Evolutionary conservation across 35 echinoderm and acorn worm genomes (phyloP).

Genomic region (Lytechinus pictus): DNA sequence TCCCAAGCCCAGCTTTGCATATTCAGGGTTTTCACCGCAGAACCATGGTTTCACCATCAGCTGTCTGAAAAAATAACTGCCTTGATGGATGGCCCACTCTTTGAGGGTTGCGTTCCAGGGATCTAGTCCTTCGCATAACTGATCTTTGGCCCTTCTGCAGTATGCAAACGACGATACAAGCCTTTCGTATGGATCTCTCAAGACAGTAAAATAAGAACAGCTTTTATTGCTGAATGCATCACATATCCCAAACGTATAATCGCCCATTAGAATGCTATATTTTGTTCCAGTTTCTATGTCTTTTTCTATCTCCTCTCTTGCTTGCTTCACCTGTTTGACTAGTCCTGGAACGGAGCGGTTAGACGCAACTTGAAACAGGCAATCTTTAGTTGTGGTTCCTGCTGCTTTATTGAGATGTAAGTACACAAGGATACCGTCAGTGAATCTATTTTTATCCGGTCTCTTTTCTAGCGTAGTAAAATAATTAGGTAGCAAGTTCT

Average conservation of each 20-base stretch:
- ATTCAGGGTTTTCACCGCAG: slow-evolving; percentile 37
- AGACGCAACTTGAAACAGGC: slow-evolving; percentile 4
- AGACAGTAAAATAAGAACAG: slow-evolving; percentile 75
- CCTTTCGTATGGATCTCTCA: slow-evolving; percentile 73
- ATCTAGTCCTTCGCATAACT: slow-evolving; percentile 27
- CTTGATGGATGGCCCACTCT: slow-evolving; percentile 73
- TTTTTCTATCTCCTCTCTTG: background rate
- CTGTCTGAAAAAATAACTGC: slow-evolving; percentile 79
- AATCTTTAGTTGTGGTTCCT: slow-evolving; percentile 65
- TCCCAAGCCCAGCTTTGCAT: background rate
- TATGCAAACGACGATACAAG: slow-evolving; percentile 63
- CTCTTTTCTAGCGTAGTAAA: slow-evolving; percentile 17
- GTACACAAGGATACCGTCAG: slow-evolving; percentile 49
- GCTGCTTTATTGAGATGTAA: slow-evolving; percentile 75
- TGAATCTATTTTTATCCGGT: background rate
- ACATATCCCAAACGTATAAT: slow-evolving; percentile 89
- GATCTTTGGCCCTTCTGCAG: slow-evolving; percentile 62
- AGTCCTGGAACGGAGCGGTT: background rate
- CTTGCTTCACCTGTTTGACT: background rate
- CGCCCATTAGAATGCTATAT: slow-evolving; percentile 69
- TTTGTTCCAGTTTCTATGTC: background rate
- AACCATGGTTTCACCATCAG: slow-evolving; percentile 53
- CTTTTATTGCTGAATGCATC: slow-evolving; percentile 50
- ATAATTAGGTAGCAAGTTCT: slow-evolving; percentile 22
- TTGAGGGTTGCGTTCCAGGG: slow-evolving; percentile 55